Percentiles rank a stretch among this genome's conserved stretches.
phyloP scores from a whole-genome alignment of 2,888 invertebrate genomes.

The Acleris holmiana region DNA sequence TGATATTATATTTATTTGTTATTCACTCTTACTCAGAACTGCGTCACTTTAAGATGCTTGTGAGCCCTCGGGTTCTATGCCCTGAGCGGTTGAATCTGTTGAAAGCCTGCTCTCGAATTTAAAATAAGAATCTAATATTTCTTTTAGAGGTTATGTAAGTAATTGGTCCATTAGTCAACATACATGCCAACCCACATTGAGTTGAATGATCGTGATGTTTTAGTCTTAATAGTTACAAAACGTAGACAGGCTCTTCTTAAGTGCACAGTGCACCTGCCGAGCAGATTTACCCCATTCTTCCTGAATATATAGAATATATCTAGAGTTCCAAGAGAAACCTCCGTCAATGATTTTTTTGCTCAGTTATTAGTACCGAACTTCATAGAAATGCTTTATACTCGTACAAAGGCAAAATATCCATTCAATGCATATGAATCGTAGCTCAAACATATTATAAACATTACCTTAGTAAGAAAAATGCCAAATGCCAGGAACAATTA shows the following conservation, averaged over 20 bases:
- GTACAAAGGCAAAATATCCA: too few species aligned
- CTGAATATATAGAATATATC: too few species aligned
- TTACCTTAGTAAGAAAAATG: too few species aligned
- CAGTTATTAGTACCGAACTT: too few species aligned
- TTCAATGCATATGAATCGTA: too few species aligned
- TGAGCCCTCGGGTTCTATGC: neutral
- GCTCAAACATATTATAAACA: too few species aligned
- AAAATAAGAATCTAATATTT: slow-evolving; percentile 1
- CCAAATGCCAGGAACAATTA: too few species aligned
- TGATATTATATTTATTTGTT: too few species aligned
- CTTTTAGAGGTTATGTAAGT: slow-evolving; percentile 1
- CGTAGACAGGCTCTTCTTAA: neutral
- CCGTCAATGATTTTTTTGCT: too few species aligned
- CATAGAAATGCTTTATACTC: too few species aligned
- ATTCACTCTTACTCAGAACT: neutral
- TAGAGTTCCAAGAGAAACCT: too few species aligned
- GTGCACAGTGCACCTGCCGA: neutral
- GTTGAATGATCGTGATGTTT: slow-evolving; percentile 14
- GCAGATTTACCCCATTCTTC: too few species aligned
- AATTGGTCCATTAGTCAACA: slow-evolving; percentile 14
- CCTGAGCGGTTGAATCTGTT: neutral
- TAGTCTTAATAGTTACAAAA: slow-evolving; percentile 1
- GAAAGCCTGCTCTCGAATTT: neutral
- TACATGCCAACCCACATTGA: slow-evolving; percentile 4
- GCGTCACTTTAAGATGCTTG: neutral